These are phyloP conservation scores for Hemiscyllium ocellatum DNA, from an alignment of 2,113 vertebrate genomes.

Conservation along the genomic window DNA sequence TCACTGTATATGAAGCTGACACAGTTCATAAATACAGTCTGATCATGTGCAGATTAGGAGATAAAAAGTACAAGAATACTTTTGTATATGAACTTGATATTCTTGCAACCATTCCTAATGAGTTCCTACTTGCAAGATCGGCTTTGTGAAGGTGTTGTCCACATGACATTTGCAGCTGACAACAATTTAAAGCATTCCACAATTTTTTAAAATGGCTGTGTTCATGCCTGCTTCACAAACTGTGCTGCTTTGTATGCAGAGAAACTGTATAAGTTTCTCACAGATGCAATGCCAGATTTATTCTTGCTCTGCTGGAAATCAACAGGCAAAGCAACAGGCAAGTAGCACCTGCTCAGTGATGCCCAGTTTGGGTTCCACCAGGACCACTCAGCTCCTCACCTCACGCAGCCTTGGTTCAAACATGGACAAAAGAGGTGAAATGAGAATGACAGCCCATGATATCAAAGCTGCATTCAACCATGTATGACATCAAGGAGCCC, in stretches of 20 bases:
- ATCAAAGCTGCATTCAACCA: no score
- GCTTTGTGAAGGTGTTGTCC: neutral
- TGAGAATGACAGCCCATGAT: no score
- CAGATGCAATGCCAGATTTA: neutral
- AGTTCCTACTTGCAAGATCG: neutral
- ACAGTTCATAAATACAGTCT: neutral
- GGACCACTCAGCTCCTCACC: no score
- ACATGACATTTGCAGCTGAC: neutral
- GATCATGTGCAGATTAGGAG: neutral
- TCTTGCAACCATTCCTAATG: neutral
- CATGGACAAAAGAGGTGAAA: no score
- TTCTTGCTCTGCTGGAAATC: neutral
- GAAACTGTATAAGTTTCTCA: neutral
- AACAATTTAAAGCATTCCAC: neutral
- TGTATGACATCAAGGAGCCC: no score
- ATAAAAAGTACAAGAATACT: neutral
- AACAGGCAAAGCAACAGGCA: neutral
- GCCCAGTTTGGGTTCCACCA: no score
- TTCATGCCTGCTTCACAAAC: neutral
- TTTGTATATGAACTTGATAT: neutral
- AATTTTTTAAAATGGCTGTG: neutral
- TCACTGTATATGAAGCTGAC: neutral
- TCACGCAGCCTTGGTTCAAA: no score
- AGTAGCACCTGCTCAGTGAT: no score
- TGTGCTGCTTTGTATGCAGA: neutral